phyloP scores from a whole-genome alignment of 2,888 invertebrate genomes.

The Tinea pellionella region DNA sequence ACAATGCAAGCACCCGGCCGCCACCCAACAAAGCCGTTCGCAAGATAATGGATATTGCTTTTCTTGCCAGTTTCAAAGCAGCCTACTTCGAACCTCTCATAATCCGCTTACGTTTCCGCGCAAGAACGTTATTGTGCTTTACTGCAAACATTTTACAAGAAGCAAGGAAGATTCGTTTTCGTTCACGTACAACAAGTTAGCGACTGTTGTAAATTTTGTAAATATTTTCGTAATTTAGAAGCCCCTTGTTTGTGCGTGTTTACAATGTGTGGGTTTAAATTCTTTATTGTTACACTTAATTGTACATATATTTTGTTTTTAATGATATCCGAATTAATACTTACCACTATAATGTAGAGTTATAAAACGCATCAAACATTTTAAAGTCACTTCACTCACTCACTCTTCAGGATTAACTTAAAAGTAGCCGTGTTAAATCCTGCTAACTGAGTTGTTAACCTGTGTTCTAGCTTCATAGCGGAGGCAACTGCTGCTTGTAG shows the following conservation, averaged over 20 bases:
- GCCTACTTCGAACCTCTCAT: constrained; percentile 64
- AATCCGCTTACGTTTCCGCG: constrained; percentile 60
- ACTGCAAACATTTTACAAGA: constrained; percentile 50
- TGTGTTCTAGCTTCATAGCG: too few relatives aligned
- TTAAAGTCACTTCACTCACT: too few relatives aligned
- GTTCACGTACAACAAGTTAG: background rate
- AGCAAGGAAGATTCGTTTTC: constrained; percentile 21
- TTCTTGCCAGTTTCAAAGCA: constrained; percentile 65
- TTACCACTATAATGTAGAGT: too few relatives aligned
- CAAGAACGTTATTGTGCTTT: constrained; percentile 56
- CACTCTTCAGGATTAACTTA: too few relatives aligned
- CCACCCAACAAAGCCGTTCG: constrained; percentile 31
- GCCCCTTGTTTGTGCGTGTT: background rate
- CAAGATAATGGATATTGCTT: constrained; percentile 68
- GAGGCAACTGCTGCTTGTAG: too few relatives aligned
- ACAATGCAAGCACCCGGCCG: constrained; percentile 12
- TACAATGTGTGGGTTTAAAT: background rate
- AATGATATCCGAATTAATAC: too few relatives aligned
- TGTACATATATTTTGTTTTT: background rate
- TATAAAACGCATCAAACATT: too few relatives aligned
- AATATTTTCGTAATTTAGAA: constrained; percentile 3
- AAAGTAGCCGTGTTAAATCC: too few relatives aligned
- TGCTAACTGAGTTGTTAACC: too few relatives aligned
- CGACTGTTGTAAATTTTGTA: constrained; percentile 1
- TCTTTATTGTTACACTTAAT: background rate